These are phyloP conservation scores for Tolypeutes matacus DNA, from an alignment of 2,797 vertebrate species.

Conservation along the genomic window DNA sequence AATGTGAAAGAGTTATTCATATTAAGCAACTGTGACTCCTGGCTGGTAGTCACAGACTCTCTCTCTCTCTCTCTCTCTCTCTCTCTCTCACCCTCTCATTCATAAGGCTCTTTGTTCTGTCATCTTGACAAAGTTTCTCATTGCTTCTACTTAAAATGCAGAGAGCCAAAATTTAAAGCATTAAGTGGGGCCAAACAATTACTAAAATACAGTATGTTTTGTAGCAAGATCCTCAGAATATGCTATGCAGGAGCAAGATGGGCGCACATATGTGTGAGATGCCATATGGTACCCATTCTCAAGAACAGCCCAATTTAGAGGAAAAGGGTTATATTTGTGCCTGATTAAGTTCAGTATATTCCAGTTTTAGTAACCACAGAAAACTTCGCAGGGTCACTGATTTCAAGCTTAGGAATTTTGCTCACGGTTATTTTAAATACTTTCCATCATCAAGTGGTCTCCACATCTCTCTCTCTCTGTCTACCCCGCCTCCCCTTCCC, in stretches of 20 bases:
- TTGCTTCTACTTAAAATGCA: neutral
- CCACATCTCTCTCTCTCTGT: no score
- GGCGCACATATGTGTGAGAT: accelerated
- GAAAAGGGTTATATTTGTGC: neutral
- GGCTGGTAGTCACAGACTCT: no score
- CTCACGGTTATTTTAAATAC: neutral
- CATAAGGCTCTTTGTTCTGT: neutral
- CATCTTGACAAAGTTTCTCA: neutral
- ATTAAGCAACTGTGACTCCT: neutral
- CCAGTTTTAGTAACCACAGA: neutral
- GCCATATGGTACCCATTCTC: accelerated
- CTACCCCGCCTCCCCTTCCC: accelerated
- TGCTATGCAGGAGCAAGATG: neutral
- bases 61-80: accelerated
- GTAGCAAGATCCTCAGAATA: neutral
- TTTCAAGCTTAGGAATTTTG: neutral
- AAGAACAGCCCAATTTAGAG: no score
- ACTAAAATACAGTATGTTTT: neutral
- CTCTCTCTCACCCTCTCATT: accelerated
- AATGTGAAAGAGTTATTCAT: neutral
- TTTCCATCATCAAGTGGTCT: neutral
- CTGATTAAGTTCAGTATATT: neutral
- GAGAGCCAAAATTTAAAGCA: neutral
- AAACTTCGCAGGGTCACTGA: neutral
- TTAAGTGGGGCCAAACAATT: neutral